Conservation (phyloP, 2,797 vertebrate species). For the Ibycter americanus region DNA sequence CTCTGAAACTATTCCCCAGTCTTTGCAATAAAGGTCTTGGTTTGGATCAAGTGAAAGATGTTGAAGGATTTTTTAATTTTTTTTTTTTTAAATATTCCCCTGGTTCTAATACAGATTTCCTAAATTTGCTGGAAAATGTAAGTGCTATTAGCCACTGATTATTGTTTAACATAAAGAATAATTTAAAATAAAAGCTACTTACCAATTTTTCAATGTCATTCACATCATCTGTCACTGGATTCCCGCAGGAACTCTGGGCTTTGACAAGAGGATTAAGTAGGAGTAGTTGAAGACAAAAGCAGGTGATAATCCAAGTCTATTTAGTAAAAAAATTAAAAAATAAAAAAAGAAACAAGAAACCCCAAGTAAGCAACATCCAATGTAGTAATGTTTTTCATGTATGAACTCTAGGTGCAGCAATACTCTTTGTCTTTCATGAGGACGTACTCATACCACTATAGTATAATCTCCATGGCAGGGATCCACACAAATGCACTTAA, state of each 20-base stretch:
- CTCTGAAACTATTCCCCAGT: neutral
- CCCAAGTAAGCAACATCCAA: slow-evolving; percentile 5
- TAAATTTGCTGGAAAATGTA: neutral
- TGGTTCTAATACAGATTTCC: neutral
- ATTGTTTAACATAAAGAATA: neutral
- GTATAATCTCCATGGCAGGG: neutral
- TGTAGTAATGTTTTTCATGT: neutral
- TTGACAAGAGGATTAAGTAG: slow-evolving; percentile 79
- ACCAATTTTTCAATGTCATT: slow-evolving; percentile 82
- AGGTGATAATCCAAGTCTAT: slow-evolving; percentile 86
- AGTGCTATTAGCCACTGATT: neutral
- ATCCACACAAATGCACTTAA: neutral
- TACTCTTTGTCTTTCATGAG: neutral
- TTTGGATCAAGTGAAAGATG: neutral
- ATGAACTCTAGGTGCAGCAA: neutral
- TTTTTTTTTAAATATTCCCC: neutral
- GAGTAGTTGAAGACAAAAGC: slow-evolving; percentile 84
- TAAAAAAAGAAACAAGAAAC: neutral
- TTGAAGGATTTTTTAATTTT: neutral
- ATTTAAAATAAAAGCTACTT: slow-evolving; percentile 48
- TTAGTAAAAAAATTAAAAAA: slow-evolving; percentile 35
- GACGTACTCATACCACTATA: neutral
- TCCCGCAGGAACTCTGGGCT: slow-evolving; percentile 78
- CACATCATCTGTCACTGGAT: slow-evolving; percentile 83
- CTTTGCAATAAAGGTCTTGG: neutral